Percentiles rank a stretch among this genome's conserved stretches.
Conservation (phyloP, 2,113 vertebrate species). For the Ellobius talpinus region DNA sequence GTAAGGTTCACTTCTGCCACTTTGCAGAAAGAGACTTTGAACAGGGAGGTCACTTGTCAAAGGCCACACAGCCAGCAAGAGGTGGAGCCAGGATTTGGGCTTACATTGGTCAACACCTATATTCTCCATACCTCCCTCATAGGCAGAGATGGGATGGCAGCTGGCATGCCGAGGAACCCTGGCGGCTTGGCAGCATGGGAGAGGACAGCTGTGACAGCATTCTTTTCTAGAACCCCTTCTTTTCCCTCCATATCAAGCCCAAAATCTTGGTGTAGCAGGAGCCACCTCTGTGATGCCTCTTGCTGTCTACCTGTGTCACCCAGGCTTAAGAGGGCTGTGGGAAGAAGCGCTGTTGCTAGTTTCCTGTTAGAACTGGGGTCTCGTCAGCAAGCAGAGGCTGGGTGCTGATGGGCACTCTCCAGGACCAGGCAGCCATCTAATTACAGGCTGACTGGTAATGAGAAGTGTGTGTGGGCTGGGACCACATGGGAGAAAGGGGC, state of each 20-base stretch:
- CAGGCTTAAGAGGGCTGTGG: neutral
- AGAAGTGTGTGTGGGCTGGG: neutral
- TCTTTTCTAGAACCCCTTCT: neutral
- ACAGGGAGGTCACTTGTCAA: neutral
- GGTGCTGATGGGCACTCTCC: neutral
- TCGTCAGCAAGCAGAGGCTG: neutral
- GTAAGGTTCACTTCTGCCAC: neutral
- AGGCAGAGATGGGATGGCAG: neutral
- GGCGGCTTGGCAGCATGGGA: neutral
- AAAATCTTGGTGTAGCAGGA: neutral
- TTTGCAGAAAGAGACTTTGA: neutral
- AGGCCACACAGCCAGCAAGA: neutral
- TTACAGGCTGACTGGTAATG: constrained; percentile 20
- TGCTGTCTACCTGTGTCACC: neutral
- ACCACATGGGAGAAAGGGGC: neutral
- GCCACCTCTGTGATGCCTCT: neutral
- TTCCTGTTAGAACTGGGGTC: neutral
- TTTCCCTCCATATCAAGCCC: neutral
- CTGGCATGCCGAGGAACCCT: neutral
- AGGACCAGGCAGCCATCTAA: neutral
- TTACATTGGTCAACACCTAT: neutral
- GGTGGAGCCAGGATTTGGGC: neutral
- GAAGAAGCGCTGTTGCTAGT: neutral
- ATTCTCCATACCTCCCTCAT: neutral
- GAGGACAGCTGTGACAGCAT: neutral